Evolutionary conservation across 2,113 vertebrate genomes (phyloP).

Genomic region (Clarias macrocephalus): DNA sequence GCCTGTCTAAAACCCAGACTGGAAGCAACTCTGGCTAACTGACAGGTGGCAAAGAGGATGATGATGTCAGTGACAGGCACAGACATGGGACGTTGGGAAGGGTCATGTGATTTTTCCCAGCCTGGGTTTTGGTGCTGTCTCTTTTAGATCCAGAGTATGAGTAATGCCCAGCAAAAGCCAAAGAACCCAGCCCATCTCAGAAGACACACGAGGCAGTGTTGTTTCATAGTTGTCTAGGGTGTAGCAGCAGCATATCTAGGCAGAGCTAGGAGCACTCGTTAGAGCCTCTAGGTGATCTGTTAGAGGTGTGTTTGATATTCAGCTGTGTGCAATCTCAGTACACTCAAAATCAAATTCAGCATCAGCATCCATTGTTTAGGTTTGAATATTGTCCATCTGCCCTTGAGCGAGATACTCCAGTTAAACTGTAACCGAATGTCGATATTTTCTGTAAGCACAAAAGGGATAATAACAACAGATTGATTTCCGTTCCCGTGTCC

Average conservation of each 20-base stretch:
- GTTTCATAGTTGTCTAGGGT: slow-evolving; percentile 18
- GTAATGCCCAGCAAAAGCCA: slow-evolving; percentile 38
- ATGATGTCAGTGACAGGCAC: slow-evolving; percentile 67
- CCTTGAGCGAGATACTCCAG: slow-evolving; percentile 10
- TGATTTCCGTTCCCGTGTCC: slow-evolving; percentile 3
- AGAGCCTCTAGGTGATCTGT: not conserved
- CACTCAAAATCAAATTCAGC: not conserved
- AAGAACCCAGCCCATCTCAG: slow-evolving; percentile 16
- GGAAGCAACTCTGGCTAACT: slow-evolving; percentile 53
- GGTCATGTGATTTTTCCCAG: slow-evolving; percentile 48
- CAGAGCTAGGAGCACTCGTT: not conserved
- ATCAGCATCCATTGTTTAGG: not conserved
- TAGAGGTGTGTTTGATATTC: not conserved
- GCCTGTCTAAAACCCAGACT: slow-evolving; percentile 29
- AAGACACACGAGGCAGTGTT: slow-evolving; percentile 40
- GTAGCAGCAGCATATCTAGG: not conserved
- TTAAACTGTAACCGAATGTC: slow-evolving; percentile 17
- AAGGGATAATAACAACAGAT: slow-evolving; percentile 14
- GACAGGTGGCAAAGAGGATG: slow-evolving; percentile 49
- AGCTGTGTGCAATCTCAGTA: not conserved
- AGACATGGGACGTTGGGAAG: not conserved
- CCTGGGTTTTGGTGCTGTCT: slow-evolving; percentile 28
- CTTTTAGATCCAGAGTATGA: slow-evolving; percentile 43
- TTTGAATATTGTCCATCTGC: not conserved
- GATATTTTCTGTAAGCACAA: slow-evolving; percentile 4